phyloP scores from a whole-genome alignment of 2,113 vertebrate genomes.

The Tonatia bakeri region DNA sequence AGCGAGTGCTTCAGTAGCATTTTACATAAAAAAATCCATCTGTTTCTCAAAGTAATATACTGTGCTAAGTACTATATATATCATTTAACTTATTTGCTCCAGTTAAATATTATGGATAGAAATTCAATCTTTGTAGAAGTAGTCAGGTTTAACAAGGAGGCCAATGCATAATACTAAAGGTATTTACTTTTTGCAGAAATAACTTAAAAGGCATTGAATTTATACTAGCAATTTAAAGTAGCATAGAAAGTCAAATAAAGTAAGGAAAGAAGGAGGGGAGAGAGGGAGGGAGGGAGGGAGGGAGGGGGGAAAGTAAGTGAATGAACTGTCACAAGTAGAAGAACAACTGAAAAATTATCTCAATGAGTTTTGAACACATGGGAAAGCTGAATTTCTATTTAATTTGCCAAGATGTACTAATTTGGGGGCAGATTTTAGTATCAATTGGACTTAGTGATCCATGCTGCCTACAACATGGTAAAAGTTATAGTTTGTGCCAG shows the following conservation, averaged over 20 bases:
- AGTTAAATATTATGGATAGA: conserved; percentile 21
- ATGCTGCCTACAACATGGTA: neutral
- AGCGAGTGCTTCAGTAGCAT: conserved; percentile 1
- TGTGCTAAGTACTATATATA: neutral
- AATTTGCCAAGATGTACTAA: neutral
- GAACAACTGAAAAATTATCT: neutral
- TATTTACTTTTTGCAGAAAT: conserved; percentile 25
- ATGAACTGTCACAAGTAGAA: neutral
- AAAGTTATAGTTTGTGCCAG: neutral
- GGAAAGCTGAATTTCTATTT: neutral
- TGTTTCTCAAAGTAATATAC: conserved; percentile 50
- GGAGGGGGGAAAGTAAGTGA: neutral
- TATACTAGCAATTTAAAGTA: neutral
- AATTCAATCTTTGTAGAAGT: neutral
- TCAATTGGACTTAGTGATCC: neutral
- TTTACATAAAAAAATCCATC: conserved; percentile 38
- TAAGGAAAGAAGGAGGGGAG: neutral
- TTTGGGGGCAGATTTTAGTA: neutral
- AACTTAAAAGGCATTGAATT: neutral
- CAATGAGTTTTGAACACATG: neutral
- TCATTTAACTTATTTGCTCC: conserved; percentile 43
- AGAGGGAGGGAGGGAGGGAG: too few relatives aligned
- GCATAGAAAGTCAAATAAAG: neutral
- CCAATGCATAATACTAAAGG: neutral
- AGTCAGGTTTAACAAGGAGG: conserved; percentile 3